Evolutionary conservation across 1,140 invertebrate species (phyloP).

Genomic region (Belonocnema kinseyi): DNA sequence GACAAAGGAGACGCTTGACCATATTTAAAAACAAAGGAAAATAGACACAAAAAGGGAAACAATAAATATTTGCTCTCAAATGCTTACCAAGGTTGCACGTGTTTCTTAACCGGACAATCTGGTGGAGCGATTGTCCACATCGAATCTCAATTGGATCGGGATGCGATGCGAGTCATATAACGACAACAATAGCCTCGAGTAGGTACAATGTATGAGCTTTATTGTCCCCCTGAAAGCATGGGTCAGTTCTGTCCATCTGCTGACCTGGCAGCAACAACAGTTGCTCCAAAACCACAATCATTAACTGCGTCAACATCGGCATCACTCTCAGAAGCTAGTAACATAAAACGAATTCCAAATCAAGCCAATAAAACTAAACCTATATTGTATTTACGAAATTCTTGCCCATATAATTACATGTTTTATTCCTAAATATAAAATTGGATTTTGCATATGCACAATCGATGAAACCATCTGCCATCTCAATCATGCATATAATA

Average conservation of each 20-base stretch:
- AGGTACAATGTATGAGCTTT: conserved; percentile 64
- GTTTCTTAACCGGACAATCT: conserved; percentile 44
- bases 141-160: conserved; percentile 53
- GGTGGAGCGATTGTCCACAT: conserved; percentile 44
- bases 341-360: neutral
- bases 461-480: no score
- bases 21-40: no score
- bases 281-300: conserved; percentile 52
- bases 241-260: conserved; percentile 67
- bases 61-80: conserved; percentile 23
- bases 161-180: conserved; percentile 58
- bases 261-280: conserved; percentile 59
- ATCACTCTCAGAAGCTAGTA: conserved; percentile 7
- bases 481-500: no score
- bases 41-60: neutral
- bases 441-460: no score
- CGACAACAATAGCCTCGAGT: conserved; percentile 61
- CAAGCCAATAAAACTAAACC: neutral
- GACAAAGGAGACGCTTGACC: no score
- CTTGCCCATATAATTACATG: no score
- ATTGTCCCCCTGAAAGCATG: conserved; percentile 62
- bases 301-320: conserved; percentile 61
- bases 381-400: neutral
- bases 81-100: conserved; percentile 22
- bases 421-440: no score